Conservation (phyloP, 2,888 invertebrate species). For the Gastracanthus pulcherrimus region DNA sequence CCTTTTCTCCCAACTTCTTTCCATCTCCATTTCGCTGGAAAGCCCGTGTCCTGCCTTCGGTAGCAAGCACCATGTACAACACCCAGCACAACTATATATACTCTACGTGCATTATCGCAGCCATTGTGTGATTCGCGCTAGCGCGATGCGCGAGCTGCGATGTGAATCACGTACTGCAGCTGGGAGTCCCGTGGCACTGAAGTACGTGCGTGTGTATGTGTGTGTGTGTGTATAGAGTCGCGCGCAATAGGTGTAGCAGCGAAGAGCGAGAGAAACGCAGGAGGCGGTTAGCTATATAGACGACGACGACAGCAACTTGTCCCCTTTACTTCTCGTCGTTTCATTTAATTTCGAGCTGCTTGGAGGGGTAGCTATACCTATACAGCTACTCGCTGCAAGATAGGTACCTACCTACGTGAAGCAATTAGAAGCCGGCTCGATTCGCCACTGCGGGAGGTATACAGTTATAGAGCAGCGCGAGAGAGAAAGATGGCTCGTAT, state of each 20-base stretch:
- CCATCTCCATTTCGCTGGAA: slow-evolving; percentile 16
- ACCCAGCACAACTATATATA: neutral
- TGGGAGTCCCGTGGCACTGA: neutral
- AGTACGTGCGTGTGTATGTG: neutral
- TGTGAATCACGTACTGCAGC: slow-evolving; percentile 55
- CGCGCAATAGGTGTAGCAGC: too few relatives aligned
- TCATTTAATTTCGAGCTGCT: slow-evolving; percentile 48
- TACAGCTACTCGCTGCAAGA: slow-evolving; percentile 62
- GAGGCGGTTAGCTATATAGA: too few relatives aligned
- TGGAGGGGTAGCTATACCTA: slow-evolving; percentile 40
- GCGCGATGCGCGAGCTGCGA: slow-evolving; percentile 32
- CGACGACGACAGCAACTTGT: slow-evolving; percentile 33
- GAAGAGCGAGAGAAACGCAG: too few relatives aligned
- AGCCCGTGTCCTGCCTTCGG: neutral
- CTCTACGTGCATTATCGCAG: slow-evolving; percentile 31
- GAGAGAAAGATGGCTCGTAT: too few relatives aligned
- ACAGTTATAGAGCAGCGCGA: too few relatives aligned
- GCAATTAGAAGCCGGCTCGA: slow-evolving; percentile 31
- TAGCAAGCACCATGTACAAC: too few relatives aligned
- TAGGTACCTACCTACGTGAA: neutral
- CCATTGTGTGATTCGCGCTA: slow-evolving; percentile 38
- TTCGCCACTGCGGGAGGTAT: too few relatives aligned
- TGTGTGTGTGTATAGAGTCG: neutral
- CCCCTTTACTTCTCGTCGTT: slow-evolving; percentile 50
- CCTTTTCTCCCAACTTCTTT: neutral